These are phyloP conservation scores for Caerostris extrusa DNA, from an alignment of 1,140 invertebrate genomes.

Conservation along the genomic window DNA sequence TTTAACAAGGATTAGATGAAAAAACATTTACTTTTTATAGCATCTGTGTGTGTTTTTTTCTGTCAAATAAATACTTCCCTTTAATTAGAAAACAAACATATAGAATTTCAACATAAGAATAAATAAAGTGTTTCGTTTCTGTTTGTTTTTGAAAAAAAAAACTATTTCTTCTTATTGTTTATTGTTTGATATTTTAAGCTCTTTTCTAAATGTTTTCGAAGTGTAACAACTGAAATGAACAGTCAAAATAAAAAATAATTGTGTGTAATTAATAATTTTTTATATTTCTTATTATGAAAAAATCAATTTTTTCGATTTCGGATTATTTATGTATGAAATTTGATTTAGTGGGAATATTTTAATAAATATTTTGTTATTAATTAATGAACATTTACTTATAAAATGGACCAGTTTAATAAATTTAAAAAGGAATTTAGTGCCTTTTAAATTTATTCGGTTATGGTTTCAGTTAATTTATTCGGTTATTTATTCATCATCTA, in stretches of 20 bases:
- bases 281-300: not conserved
- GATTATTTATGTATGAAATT: too few relatives aligned
- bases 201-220: not conserved
- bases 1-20: constrained; percentile 56
- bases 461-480: too few relatives aligned
- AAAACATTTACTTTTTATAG: not conserved
- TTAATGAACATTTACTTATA: too few relatives aligned
- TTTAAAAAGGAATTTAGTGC: too few relatives aligned
- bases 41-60: not conserved
- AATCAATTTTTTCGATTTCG: not conserved
- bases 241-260: not conserved
- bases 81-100: constrained; percentile 51
- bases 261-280: not conserved
- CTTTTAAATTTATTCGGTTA: too few relatives aligned
- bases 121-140: not conserved
- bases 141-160: not conserved
- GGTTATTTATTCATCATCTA: too few relatives aligned
- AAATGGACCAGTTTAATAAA: too few relatives aligned
- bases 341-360: too few relatives aligned
- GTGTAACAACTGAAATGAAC: not conserved
- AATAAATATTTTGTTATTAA: too few relatives aligned
- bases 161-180: not conserved
- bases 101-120: not conserved
- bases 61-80: not conserved
- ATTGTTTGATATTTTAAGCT: not conserved